These are phyloP conservation scores for Yponomeuta malinellus DNA, from an alignment of 2,888 invertebrate species.

Conservation along the genomic window DNA sequence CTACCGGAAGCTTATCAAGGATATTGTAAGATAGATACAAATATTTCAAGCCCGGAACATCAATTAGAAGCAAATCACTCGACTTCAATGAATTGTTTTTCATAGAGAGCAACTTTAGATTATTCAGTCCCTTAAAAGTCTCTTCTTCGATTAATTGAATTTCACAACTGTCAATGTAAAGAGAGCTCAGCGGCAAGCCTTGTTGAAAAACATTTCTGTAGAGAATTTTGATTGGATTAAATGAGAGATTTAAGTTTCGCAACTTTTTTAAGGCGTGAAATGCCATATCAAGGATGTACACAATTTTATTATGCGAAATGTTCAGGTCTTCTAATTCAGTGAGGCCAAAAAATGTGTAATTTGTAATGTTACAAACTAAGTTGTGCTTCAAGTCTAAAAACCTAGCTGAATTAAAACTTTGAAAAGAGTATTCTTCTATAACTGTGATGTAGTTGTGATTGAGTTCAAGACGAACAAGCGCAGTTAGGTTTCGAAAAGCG, in stretches of 20 bases:
- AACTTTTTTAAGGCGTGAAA: constrained; percentile 86
- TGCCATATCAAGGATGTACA: constrained; percentile 82
- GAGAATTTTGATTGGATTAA: constrained; percentile 83
- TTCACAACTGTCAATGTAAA: constrained; percentile 86
- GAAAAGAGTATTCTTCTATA: constrained; percentile 88
- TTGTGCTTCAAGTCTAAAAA: constrained; percentile 88
- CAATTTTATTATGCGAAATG: constrained; percentile 82
- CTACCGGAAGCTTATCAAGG: constrained; percentile 81
- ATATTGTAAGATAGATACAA: constrained; percentile 86
- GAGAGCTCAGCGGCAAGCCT: constrained; percentile 82
- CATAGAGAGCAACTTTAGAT: constrained; percentile 85
- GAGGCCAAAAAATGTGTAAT: constrained; percentile 84
- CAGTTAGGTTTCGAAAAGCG: constrained; percentile 83
- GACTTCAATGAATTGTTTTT: constrained; percentile 83
- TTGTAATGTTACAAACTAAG: constrained; percentile 80
- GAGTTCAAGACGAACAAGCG: constrained; percentile 84
- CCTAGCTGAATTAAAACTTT: constrained; percentile 82
- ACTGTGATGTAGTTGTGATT: constrained; percentile 86
- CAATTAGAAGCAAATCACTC: constrained; percentile 80
- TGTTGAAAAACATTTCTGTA: constrained; percentile 86
- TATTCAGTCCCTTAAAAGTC: constrained; percentile 84
- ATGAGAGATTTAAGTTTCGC: constrained; percentile 85
- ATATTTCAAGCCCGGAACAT: constrained; percentile 84
- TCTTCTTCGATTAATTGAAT: constrained; percentile 83
- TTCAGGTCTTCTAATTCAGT: constrained; percentile 87